Evolutionary conservation across 2,113 vertebrate genomes (phyloP), one percentile per base, ranked within the genome.

Genomic region (Coptodon rendalli): DNA sequence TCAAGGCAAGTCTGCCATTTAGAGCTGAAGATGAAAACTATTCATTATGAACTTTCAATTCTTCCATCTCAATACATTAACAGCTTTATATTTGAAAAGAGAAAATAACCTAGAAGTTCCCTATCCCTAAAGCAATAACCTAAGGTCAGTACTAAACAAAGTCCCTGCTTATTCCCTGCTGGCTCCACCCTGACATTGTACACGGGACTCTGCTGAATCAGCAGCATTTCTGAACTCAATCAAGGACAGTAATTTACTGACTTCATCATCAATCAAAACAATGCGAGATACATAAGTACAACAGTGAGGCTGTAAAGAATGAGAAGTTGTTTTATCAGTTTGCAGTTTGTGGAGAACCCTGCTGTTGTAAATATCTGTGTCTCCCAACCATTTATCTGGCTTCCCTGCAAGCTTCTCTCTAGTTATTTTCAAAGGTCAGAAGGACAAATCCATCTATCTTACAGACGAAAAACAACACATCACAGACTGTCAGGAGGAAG

Each of bases 151-250:
- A 52, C 50, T 81, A 48, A 86, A 90, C 45, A 83, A 82, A 80
- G 81, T 81, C 57, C 36, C 38, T 16, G 24, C 24, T 84, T 87
- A 84, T 71, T 84, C 90, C 88, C 89, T 10, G 24, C 22, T 80
- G 91, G 86, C 83, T 84, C 38, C 9, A 3, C 29, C 73, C 87
- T 84, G 85, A 93, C 84, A 83, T 81, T 81, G 86, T 85, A 87
- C 66, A 22, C 31, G 6, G 54, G 78, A 90, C 83, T 90, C 66
- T 89, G 93, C 91, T 89, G 86, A 50, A 76, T 93, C 93, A 95
- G 94, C 91, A 92, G 48, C 80, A 83, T 89, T 91, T 85, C 9
- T 73, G 24, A 88, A 84, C 89, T 90, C 84, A 90, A 92, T 91
- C 85, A 92, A 92, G 87, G 83, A 80, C 90, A 93, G 84, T 48